Base-by-base conservation (phyloP, 2,888 invertebrate genomes). In the Lasioglossum calceatum region DNA sequence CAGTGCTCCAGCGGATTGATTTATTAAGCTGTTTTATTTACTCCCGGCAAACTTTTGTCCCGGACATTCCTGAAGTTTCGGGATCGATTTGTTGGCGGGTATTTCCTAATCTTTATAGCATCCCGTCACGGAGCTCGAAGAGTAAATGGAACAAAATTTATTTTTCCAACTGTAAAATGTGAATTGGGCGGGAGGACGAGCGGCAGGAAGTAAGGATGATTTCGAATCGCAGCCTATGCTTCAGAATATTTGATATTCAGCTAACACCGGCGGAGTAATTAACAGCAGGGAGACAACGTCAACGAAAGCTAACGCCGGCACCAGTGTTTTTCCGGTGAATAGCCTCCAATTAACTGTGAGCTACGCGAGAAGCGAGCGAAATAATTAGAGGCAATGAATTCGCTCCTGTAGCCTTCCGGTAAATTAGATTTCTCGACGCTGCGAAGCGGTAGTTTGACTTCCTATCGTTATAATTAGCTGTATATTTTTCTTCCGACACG, bases 351-450 rank as follows among this genome's bases (percentile, higher is more conserved):
- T 87, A 87, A 80, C 82, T 44, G 71, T 73, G 8, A 70, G 71
- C 42, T 50, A 67, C 39, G 67, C 81, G 67, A 44, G 81, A 58
- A 77, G 50, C 85, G 58, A 67, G 79, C 19, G 73, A 82, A 82
- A 86, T 87, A 87, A 87, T 87, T 87, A 86, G 54, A 77, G 77
- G 78, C 73, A 75, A 87, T 71, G 86, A 86, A 86, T 87, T 77
- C 72, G 77, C 50, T 47, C 39, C 39, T 36, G 77, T 44, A 74
- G 54, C 77, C 86, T 86, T 82, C 77, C 71, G 39, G 70, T 54
- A 87, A 82, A 87, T 87, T 86, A 77, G 79, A 87, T 87, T 87
- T 75, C 72, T 39, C n/a, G 54, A 36, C 19, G 39, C 19, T 16
- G 32, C 70, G 58, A 58, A 32, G 44, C 50, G 58, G 44, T 50